Evolutionary conservation across 1,140 invertebrate species (phyloP), one percentile per base, ranked within the genome.

Genomic region (Nasonia longicornis): DNA sequence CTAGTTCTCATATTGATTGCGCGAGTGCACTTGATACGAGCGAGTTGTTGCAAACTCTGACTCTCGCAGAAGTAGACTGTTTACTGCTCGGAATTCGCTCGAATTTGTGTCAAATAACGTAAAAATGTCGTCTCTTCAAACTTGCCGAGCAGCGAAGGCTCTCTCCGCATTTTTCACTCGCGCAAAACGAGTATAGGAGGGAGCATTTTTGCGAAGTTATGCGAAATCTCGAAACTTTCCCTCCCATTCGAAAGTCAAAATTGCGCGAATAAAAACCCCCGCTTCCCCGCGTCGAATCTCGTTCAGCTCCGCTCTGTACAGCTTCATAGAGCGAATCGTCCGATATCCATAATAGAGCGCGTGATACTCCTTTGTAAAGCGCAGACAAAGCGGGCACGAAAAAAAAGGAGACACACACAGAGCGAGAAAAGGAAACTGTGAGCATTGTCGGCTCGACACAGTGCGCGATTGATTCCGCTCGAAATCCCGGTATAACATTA

Each of bases 391-490:
- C 63, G 22, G n/a, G 64, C 64, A 29, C n/a, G 12, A 67, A 67
- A 67, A n/a, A 29, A 22, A 22, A 14, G 71, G 52, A 78, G 22
- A 48, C 20, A 42, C 66, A 42, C 66, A 29, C 12, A 16, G 29
- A 35, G 22, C 22, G 38, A 71, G 20, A 42, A 31, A 42, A 71
- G 4, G 69, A 71, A 42, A 38, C 64, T 29, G 64, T 4, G 42
- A n/a, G 75, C 42, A 38, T 45, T 48, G 38, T 63, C 63, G 77
- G 64, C 64, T n/a, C 52, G 52, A n/a, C 52, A 58, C 52, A 31
- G 20, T 64, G 16, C 69, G 58, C 69, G 58, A 79, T 79, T 73
- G 70, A 79, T 79, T 79, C 64, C n/a, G 38, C 38, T 45, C 26
- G 52, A 66, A 73, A 66, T 79, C 11, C 10, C 22, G 52, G 45